Conservation (phyloP, 2,113 vertebrate species). For the Polyodon spathula region DNA sequence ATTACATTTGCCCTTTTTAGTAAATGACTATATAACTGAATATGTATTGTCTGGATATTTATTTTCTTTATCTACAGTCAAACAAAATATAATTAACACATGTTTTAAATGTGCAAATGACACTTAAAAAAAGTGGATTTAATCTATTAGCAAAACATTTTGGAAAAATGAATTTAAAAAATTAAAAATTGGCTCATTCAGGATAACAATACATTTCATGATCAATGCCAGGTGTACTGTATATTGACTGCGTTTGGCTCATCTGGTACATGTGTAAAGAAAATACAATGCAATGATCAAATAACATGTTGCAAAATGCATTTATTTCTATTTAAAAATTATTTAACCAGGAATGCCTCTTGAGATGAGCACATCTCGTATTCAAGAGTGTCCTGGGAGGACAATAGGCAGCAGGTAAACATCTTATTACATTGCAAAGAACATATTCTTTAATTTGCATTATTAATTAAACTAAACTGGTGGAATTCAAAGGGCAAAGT, state of each 20-base stretch:
- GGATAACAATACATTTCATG: slow-evolving; percentile 58
- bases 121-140: slow-evolving; percentile 35
- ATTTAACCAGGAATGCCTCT: slow-evolving; percentile 74
- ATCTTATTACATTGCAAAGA: slow-evolving; percentile 57
- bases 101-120: too few species aligned
- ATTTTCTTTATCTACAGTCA: too few species aligned
- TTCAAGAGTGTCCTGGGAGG: slow-evolving; percentile 73
- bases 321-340: slow-evolving; percentile 69
- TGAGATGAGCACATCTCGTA: slow-evolving; percentile 76
- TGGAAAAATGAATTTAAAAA: slow-evolving; percentile 24
- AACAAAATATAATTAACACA: too few species aligned
- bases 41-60: too few species aligned
- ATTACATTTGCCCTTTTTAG: slow-evolving; percentile 56
- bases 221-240: slow-evolving; percentile 60
- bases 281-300: slow-evolving; percentile 56
- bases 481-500: too few species aligned
- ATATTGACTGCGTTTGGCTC: slow-evolving; percentile 64
- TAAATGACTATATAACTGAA: slow-evolving; percentile 24
- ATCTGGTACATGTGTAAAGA: slow-evolving; percentile 41
- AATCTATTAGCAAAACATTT: slow-evolving; percentile 36
- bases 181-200: slow-evolving; percentile 61
- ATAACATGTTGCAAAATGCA: slow-evolving; percentile 64
- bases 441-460: too few species aligned
- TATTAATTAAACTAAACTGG: too few species aligned
- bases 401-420: slow-evolving; percentile 72